A percentile compares a stretch with the other conserved stretches of the same genome.
phyloP scores from a whole-genome alignment of 2,797 vertebrate genomes.

The Ctenosaura bakeri region DNA sequence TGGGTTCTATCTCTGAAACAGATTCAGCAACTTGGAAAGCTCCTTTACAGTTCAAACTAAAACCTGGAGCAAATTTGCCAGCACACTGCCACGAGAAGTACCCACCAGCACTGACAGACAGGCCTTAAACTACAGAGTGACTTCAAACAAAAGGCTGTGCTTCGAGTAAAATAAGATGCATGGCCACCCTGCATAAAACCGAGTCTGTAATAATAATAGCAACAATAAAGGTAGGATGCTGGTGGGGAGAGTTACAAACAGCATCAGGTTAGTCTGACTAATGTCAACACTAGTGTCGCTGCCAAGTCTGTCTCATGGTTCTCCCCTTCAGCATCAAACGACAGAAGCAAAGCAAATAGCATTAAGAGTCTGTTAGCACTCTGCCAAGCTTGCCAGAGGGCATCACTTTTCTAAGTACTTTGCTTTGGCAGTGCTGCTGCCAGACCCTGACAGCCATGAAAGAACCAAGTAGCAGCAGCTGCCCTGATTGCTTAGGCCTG shows the following conservation, averaged over 20 bases:
- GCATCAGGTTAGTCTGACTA: conserved; percentile 16
- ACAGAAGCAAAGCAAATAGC: conserved; percentile 21
- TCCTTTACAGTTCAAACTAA: no score
- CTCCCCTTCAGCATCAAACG: background rate
- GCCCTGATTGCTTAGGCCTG: background rate
- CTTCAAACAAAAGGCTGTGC: no score
- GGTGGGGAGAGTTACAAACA: no score
- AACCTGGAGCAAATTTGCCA: no score
- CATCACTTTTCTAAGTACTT: background rate
- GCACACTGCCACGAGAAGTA: no score
- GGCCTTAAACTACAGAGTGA: no score
- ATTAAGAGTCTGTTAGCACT: background rate
- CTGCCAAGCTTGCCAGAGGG: background rate
- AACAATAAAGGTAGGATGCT: background rate
- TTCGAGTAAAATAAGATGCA: background rate
- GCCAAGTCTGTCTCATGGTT: background rate
- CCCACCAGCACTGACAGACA: no score
- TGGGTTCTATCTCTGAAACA: no score
- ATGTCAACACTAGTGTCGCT: background rate
- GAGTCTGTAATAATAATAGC: no score
- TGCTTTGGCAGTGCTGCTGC: conserved; percentile 1
- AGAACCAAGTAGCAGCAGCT: background rate
- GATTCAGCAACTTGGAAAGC: no score
- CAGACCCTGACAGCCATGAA: conserved; percentile 13
- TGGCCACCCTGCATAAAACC: background rate